phyloP scores from a whole-genome alignment of 2,888 invertebrate genomes.

The Heliconius sara region DNA sequence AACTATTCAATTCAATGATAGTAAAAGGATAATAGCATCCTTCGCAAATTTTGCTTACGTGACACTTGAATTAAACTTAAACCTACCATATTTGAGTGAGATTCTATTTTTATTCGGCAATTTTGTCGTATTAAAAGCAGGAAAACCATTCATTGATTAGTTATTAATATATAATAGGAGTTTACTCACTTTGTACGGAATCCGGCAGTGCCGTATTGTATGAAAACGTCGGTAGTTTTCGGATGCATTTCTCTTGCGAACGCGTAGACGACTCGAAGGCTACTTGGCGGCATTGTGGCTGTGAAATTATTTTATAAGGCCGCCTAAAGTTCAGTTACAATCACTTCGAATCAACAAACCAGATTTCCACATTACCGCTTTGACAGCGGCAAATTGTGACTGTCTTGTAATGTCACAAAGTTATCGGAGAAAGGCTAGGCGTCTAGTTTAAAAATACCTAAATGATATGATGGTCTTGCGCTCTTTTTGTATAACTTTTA shows the following conservation, averaged over 20 bases:
- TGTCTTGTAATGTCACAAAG: slow-evolving; percentile 48
- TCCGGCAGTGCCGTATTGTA: slow-evolving; percentile 94
- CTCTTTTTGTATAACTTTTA: not conserved
- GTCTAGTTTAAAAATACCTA: slow-evolving; percentile 9
- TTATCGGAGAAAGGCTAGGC: slow-evolving; percentile 34
- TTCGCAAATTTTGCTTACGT: slow-evolving; percentile 53
- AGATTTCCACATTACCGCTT: slow-evolving; percentile 79
- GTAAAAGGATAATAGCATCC: slow-evolving; percentile 53
- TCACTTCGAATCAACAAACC: slow-evolving; percentile 80
- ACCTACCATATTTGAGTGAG: slow-evolving; percentile 21
- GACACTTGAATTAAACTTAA: slow-evolving; percentile 45
- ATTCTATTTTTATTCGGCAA: slow-evolving; percentile 14
- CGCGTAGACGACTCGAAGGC: slow-evolving; percentile 88
- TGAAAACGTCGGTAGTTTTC: slow-evolving; percentile 86
- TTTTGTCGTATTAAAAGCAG: not conserved
- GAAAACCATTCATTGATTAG: slow-evolving; percentile 44
- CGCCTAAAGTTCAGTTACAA: slow-evolving; percentile 72
- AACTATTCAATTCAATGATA: slow-evolving; percentile 48
- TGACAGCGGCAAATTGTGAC: slow-evolving; percentile 52
- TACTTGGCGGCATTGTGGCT: slow-evolving; percentile 82
- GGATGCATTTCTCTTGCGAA: slow-evolving; percentile 91
- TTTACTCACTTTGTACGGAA: slow-evolving; percentile 90
- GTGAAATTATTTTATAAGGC: slow-evolving; percentile 78
- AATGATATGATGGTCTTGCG: not conserved
- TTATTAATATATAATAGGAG: slow-evolving; percentile 47